Base-by-base conservation (phyloP, 1,140 invertebrate species). In the Calephelis nemesis region DNA sequence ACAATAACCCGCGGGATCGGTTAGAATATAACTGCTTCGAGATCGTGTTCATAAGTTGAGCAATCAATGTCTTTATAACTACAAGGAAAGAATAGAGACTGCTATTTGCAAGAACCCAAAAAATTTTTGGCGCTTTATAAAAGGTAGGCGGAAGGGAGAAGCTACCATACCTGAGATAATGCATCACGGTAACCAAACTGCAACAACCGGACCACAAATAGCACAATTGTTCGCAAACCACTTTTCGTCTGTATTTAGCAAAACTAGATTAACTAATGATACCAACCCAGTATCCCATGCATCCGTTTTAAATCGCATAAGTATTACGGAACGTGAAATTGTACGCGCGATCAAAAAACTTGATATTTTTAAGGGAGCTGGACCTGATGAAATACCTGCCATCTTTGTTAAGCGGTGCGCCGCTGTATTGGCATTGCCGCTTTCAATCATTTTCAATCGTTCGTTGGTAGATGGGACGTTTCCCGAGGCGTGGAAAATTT, bases 311-410 rank as follows among this genome's bases (percentile, higher is more conserved):
- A 19, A 19, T 19, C 15, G 15, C 15, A 19, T 19, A 10, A 66
- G 45, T 42, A 42, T 47, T 45, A 39, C 5, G 42, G 67, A 68
- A 62, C 58, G 47, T 2, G 60, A 68, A 9, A 49, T 68, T 45
- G n/a, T 45, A 19, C 15, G 60, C 0, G 67, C 67, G 7, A n/a
- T n/a, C 48, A 68, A 70, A 63, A 54, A 39, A 13, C 8, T 76
- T 19, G 67, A 75, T 48, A 12, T 54, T 6, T 65, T 12, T 10
- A 75, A 77, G 58, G 68, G 72, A 13, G 68, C 72, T 5, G 69
- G 76, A 3, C 69, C 73, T 0, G 73, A 77, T 66, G 54, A 65
- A 11, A 67, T 77, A 7, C 67, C 75, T 4, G 62, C 67, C 0
- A 71, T 19, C 15, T 19, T 19, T 19, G 15, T 19, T 19, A 19